Percentiles rank a stretch among this genome's conserved stretches.
These are phyloP conservation scores for Xenopus petersii DNA, from an alignment of 2,797 vertebrate genomes.

Conservation along the genomic window DNA sequence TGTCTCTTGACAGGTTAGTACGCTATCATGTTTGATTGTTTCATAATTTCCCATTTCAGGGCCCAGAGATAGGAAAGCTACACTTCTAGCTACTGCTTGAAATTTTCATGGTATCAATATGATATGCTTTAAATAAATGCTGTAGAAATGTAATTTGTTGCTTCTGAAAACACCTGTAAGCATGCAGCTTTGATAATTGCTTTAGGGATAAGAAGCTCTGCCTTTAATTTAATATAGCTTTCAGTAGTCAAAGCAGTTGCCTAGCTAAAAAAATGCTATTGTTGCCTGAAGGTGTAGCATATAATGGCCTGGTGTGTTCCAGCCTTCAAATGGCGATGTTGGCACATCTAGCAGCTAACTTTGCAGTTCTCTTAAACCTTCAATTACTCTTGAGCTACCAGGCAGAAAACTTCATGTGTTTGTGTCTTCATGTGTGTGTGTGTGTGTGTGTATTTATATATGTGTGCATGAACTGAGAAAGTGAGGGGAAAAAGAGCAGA, in stretches of 20 bases:
- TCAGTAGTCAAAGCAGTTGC: slow-evolving; percentile 30
- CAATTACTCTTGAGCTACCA: no score
- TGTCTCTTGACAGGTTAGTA: slow-evolving; percentile 34
- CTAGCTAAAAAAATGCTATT: slow-evolving; percentile 1
- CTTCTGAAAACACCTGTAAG: slow-evolving; percentile 31
- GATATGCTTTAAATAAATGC: slow-evolving; percentile 21
- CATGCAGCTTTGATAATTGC: slow-evolving; percentile 42
- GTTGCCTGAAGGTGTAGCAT: slow-evolving; percentile 11
- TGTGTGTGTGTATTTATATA: no score
- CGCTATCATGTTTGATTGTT: slow-evolving; percentile 21
- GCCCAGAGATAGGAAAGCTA: no score
- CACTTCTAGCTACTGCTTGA: no score
- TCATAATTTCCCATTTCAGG: not conserved
- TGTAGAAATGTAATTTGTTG: slow-evolving; percentile 46
- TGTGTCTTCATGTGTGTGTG: no score
- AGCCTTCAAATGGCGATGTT: slow-evolving; percentile 9
- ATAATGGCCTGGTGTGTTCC: no score
- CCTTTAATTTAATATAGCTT: slow-evolving; percentile 42
- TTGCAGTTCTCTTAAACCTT: no score
- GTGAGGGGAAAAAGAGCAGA: no score
- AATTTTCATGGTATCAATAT: slow-evolving; percentile 9
- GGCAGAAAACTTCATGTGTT: no score
- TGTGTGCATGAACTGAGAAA: no score
- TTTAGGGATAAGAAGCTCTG: slow-evolving; percentile 46
- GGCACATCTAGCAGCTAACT: no score